These are phyloP conservation scores for Microplitis deprimator DNA, from an alignment of 2,888 invertebrate species.

Conservation along the genomic window DNA sequence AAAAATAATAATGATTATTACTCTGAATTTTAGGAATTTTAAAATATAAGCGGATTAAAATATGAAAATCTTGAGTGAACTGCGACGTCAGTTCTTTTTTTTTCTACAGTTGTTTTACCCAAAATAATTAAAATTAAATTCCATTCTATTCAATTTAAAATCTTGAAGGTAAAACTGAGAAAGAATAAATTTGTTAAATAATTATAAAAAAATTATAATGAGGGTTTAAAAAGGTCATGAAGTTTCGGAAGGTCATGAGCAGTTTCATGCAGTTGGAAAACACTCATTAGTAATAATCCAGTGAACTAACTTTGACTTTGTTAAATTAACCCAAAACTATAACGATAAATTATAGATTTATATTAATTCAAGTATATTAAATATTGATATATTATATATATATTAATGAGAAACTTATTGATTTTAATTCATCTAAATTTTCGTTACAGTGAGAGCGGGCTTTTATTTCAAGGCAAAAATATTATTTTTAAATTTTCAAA, in stretches of 20 bases:
- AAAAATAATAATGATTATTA: no score
- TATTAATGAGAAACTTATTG: neutral
- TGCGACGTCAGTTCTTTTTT: neutral
- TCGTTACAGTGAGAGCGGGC: no score
- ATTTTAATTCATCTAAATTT: no score
- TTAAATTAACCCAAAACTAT: neutral
- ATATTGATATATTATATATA: neutral
- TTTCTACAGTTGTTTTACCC: neutral
- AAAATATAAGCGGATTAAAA: no score
- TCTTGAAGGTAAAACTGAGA: neutral
- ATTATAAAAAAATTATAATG: neutral
- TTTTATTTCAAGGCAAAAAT: no score
- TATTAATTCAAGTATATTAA: neutral
- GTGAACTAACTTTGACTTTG: neutral
- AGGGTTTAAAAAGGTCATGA: neutral
- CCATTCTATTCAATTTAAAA: neutral
- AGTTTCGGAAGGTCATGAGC: neutral
- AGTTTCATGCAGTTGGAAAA: neutral
- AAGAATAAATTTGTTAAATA: neutral
- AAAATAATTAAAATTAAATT: neutral
- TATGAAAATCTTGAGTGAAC: no score
- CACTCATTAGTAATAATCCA: neutral
- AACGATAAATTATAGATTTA: neutral
- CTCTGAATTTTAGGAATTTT: no score
- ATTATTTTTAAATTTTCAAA: no score